A percentile compares a stretch with the other conserved stretches of the same genome.
Conservation (phyloP, 2,797 vertebrate species). For the Aerospiza tachiro region DNA sequence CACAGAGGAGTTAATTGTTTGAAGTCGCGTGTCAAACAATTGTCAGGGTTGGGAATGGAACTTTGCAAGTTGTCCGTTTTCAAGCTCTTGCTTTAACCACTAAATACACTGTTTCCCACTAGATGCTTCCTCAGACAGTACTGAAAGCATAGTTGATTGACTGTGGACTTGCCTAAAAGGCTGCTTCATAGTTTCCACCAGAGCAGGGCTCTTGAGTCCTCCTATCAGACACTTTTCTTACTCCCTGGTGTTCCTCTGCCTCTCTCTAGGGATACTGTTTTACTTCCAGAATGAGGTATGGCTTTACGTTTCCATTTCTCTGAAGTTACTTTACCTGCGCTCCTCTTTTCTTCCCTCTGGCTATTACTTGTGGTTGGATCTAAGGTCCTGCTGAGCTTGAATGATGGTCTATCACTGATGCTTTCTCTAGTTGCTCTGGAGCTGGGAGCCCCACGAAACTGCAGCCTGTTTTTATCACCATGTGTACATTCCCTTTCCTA, state of each 20-base stretch:
- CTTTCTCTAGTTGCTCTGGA: neutral
- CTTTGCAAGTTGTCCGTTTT: neutral
- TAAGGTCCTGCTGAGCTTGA: neutral
- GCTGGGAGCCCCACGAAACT: neutral
- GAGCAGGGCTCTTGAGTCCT: neutral
- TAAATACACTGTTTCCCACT: neutral
- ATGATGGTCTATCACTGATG: neutral
- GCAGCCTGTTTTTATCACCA: neutral
- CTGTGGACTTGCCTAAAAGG: neutral
- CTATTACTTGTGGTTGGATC: neutral
- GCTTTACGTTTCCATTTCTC: neutral
- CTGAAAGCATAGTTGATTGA: neutral
- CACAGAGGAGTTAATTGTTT: neutral
- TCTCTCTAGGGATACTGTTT: neutral
- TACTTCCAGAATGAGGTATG: neutral
- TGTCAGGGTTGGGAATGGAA: neutral
- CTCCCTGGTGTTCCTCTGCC: neutral
- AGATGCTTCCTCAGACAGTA: neutral
- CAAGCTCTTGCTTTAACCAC: neutral
- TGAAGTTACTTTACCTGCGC: neutral
- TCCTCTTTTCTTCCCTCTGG: neutral
- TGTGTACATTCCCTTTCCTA: neutral
- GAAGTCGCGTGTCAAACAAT: neutral
- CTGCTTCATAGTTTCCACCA: neutral
- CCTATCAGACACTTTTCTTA: neutral